Evolutionary conservation across 2,888 invertebrate genomes (phyloP), one percentile per base, ranked within the genome.

Genomic region (Ophion obscuratus): DNA sequence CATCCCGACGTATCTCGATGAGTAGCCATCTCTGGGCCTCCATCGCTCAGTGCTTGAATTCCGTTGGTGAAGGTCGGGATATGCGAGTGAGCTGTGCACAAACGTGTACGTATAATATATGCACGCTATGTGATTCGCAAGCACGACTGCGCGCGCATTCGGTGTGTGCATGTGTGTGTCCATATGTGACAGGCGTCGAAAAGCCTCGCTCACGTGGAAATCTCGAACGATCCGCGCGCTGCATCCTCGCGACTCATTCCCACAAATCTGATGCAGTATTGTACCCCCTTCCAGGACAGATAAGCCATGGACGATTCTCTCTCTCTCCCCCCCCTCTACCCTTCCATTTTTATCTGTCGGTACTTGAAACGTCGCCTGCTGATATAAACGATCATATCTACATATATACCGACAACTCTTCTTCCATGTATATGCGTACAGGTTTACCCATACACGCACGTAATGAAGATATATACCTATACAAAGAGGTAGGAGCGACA

Each of bases 11-110:
- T 67, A 81, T 77, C 78, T 70, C 82, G 77, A 74, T 68, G 84
- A 73, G 85, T 77, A 57, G 77, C 77, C 67, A 31, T 31, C 17
- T 27, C 44, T 53, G 79, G 11, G 17, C 70, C 66, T 44, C 44
- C 24, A 62, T 68, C 73, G 20, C 62, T 87, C 75, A 88, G 81
- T 83, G 87, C 87, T 90, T 89, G 91, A 91, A 90, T 91, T 89
- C 90, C 88, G 89, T 89, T 88, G 90, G 90, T 57, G 87, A 85
- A 78, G 77, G 83, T 82, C 67, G 81, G 64, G 74, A 81, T 84
- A 80, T 84, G 79, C 75, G 79, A 71, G 64, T 70, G 64, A 61
- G 70, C 64, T 66, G 68, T 68, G 68, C 57, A 71, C 44, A 53
- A 24, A 70, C n/a, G n/a, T 27, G 17, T 53, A 53, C 57, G n/a